These are phyloP conservation scores for Diabrotica virgifera DNA, from an alignment of 1,140 invertebrate species.

Conservation along the genomic window DNA sequence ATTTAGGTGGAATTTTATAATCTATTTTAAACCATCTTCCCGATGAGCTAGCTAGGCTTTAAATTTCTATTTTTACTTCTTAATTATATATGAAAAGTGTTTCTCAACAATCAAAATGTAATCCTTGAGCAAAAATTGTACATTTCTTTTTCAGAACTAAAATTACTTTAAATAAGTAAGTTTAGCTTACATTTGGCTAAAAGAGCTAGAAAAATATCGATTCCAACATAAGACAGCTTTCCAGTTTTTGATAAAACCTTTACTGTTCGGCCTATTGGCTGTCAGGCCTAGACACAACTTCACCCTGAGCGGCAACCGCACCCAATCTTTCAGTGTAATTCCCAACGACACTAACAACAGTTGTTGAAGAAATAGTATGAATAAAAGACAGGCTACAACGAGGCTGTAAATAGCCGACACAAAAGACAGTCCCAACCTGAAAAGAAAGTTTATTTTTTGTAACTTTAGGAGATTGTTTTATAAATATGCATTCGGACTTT, in stretches of 20 bases:
- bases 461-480: no score
- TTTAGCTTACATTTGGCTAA: not conserved
- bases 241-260: slow-evolving; percentile 40
- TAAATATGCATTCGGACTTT: not conserved
- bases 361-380: slow-evolving; percentile 36
- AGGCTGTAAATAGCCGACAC: slow-evolving; percentile 42
- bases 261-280: slow-evolving; percentile 28
- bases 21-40: no score
- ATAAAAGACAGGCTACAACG: slow-evolving; percentile 30
- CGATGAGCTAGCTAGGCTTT: no score
- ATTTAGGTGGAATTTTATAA: no score
- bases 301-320: slow-evolving; percentile 29
- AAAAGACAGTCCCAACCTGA: slow-evolving; percentile 41
- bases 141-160: no score
- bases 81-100: no score
- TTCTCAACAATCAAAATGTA: no score
- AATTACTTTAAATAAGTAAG: no score
- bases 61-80: no score
- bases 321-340: slow-evolving; percentile 39
- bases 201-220: slow-evolving; percentile 8
- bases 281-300: slow-evolving; percentile 37
- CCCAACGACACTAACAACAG: slow-evolving; percentile 39
- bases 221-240: slow-evolving; percentile 30
- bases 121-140: no score
- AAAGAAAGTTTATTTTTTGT: slow-evolving; percentile 22